Base-by-base conservation (phyloP, 2,888 invertebrate species). In the Kuschelorhynchus macadamiae region DNA sequence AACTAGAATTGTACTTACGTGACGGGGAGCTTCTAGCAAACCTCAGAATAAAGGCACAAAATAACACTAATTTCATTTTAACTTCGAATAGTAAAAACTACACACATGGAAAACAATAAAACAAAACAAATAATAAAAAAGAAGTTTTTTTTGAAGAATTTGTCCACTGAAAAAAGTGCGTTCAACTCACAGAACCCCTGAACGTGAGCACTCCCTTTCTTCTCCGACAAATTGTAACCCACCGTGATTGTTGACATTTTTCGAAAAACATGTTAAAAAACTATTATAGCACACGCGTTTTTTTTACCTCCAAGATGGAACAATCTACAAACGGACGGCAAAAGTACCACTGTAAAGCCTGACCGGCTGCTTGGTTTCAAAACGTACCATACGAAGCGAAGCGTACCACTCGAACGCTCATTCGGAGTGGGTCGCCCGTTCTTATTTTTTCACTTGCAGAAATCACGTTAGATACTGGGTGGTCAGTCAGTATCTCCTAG, bases 101-200 rank as follows among this genome's bases (percentile, higher is more conserved):
- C 33, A 18, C 49, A 60, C 12, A 14, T 41, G 41, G 42, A 36
- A 17, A 30, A 64, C 49, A 64, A 56, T 49, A 64, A 64, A 64
- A 63, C 12, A 14, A 50, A 50, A 50, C 18, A 17, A 30, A 64
- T 56, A 64, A 56, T 49, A 64, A 64, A 64, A 63, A 64, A 56
- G 49, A 56, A 56, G 49, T 55, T 55, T 59, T 59, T 47, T 21
- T 56, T 16, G 14, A n/a, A 5, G 3, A 41, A 18, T 61, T 61
- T 25, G 20, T 46, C 25, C 33, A 49, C 25, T 16, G 17, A 33
- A 46, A 20, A 47, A 36, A 33, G 20, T 25, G 7, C 17, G 44
- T 46, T 62, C 62, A 62, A 36, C 62, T 62, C 44, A 62, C 62
- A 36, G 55, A 62, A 14, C 62, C 25, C 53, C 44, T 46, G 39